Evolutionary conservation across 2,797 vertebrate species (phyloP), one percentile per base, ranked within the genome.

Genomic region (Danionella dracula): DNA sequence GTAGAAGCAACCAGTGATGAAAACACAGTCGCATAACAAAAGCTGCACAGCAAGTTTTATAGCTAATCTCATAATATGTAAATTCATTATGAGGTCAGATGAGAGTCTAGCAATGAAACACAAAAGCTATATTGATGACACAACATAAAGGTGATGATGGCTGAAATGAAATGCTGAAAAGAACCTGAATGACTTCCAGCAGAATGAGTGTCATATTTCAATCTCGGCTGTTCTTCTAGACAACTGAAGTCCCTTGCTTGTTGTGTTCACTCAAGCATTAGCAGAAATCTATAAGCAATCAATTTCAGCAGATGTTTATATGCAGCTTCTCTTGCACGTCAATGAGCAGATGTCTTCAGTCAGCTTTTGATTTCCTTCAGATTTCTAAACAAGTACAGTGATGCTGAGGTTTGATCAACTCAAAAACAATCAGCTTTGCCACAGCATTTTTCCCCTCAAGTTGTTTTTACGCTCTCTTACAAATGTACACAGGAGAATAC

Each of bases 301-400:
- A 41, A 15, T 56, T 40, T 1, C 8, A 56, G 37, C 37, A 41
- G 55, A 58, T 58, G 40, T 42, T 19, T 19, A 19, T 19, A 20
- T 44, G 27, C 13, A 40, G 16, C 54, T 56, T 29, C 10, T 57
- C 54, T 57, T 42, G 38, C 54, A 41, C 54, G 41, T 57, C 38
- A 42, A 31, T n/a, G 38, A 58, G 40, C 56, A 58, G 27, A 34
- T 58, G 56, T 44, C 20, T 45, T 32, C 2, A 45, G 27, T 45
- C 56, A 44, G 16, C 17, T 8, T 58, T 58, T 42, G 2, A 2
- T 44, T 31, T 42, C 16, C 11, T 20, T 16, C 16, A 34, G 4
- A 16, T 20, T 20, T 7, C 6, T 9, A 3, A 34, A 8, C 17
- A 34, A 45, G 19, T 4, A 3, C 4, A 15, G 9, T 15, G 31